Evolutionary conservation across 2,113 vertebrate genomes (phyloP).

Genomic region (Limanda limanda): DNA sequence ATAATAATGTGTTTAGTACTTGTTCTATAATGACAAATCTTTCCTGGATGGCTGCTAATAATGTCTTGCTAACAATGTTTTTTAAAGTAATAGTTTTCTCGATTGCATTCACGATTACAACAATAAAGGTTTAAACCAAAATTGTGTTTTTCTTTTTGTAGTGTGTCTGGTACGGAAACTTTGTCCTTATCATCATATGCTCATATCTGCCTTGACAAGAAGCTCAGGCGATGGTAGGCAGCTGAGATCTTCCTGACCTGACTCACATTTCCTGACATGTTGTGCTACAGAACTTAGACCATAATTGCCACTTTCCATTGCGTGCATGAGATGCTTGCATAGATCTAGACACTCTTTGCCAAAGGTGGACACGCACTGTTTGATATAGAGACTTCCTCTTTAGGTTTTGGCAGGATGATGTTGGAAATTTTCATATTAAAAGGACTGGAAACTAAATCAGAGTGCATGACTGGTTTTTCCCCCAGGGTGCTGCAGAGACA

Average conservation of each 20-base stretch:
- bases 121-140: background rate
- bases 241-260: slow-evolving; percentile 8
- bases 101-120: background rate
- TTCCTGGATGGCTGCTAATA: background rate
- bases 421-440: slow-evolving; percentile 28
- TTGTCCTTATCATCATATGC: too few species aligned
- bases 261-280: slow-evolving; percentile 14
- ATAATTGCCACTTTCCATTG: slow-evolving; percentile 34
- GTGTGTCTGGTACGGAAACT: too few species aligned
- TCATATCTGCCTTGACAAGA: background rate
- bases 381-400: slow-evolving; percentile 42
- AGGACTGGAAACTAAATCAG: slow-evolving; percentile 30
- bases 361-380: slow-evolving; percentile 16
- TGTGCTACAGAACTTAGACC: slow-evolving; percentile 7
- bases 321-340: slow-evolving; percentile 1
- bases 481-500: slow-evolving; percentile 3
- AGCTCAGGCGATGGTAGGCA: background rate
- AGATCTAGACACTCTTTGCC: background rate
- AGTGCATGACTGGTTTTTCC: slow-evolving; percentile 33
- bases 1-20: background rate
- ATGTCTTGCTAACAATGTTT: background rate
- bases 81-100: too few species aligned
- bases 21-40: background rate
- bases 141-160: too few species aligned
- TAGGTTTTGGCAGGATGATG: slow-evolving; percentile 30